Evolutionary conservation across 2,113 vertebrate genomes (phyloP), one percentile per base, ranked within the genome.

Genomic region (Nerophis ophidion): DNA sequence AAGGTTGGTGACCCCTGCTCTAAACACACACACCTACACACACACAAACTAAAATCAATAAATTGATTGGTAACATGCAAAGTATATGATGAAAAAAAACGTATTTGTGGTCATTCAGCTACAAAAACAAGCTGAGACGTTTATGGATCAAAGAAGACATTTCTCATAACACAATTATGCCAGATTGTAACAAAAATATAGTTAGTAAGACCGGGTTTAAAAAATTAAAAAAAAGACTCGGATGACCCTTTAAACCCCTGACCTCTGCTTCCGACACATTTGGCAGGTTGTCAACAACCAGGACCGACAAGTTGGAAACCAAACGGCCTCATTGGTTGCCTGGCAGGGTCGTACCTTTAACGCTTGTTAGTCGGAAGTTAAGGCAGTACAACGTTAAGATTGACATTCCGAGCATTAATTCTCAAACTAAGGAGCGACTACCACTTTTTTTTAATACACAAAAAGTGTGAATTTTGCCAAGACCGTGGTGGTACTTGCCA

Each of bases 201-300:
- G 50, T 67, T 63, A 79, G 50, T 67, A 71, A 72, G 51, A 71
- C 70, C 58, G 79, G 47, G 52, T n/a, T n/a, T n/a, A n/a, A n/a
- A n/a, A n/a, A n/a, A 11, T 33, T 81, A 63, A 83, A 76, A 70
- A 84, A 66, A 74, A 81, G 73, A 73, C 72, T 79, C 70, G 5
- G 53, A 55, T 75, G 76, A 83, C 60, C 70, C 64, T 70, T 86
- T 75, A 87, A 71, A 26, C 26, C 81, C 84, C 81, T 80, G 74
- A 86, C 82, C 81, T 85, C 81, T 80, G 74, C 70, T 65, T 67
- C 63, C 60, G 62, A 59, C 51, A 72, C 26, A 64, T 68, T 64
- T 77, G 48, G 72, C 46, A 70, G 80, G 70, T 75, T 73, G 80
- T 81, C 84, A 86, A 85, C 77, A 85, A 81, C 75, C 73, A 55